A percentile compares a stretch with the other conserved stretches of the same genome.
Conservation (phyloP, 2,888 invertebrate species). For the Eledona agricola region DNA sequence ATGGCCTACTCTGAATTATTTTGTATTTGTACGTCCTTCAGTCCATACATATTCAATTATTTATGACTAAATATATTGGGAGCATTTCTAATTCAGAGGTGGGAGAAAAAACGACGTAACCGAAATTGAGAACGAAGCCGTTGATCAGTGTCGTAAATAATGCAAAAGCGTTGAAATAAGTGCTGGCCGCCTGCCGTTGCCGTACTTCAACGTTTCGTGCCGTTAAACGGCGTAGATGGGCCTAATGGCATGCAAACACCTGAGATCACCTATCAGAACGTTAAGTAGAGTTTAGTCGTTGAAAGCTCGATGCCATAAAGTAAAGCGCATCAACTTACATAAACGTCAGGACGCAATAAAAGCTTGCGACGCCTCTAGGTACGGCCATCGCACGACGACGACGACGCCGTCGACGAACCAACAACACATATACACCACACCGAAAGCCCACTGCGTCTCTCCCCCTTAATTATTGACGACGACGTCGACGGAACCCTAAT, state of each 20-base stretch:
- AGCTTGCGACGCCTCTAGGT: conserved; percentile 41
- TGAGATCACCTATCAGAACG: conserved; percentile 59
- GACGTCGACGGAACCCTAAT: conserved; percentile 47
- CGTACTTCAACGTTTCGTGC: conserved; percentile 30
- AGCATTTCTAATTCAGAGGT: conserved; percentile 14
- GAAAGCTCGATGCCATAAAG: conserved; percentile 59
- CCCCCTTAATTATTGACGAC: conserved; percentile 53
- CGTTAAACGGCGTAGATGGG: conserved; percentile 51
- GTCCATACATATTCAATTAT: too few relatives aligned
- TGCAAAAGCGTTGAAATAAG: conserved; percentile 28
- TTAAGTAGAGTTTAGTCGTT: conserved; percentile 56
- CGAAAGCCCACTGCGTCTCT: conserved; percentile 38
- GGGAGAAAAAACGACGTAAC: conserved; percentile 4
- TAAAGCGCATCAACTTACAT: conserved; percentile 60
- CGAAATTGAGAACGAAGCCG: conserved; percentile 17
- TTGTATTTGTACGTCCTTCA: too few relatives aligned
- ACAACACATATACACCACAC: conserved; percentile 17
- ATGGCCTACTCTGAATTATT: too few relatives aligned
- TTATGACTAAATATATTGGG: too few relatives aligned
- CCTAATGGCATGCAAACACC: conserved; percentile 61
- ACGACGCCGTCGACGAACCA: conserved; percentile 6
- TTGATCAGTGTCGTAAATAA: conserved; percentile 26
- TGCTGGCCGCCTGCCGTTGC: conserved; percentile 25
- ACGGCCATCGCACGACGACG: conserved; percentile 26
- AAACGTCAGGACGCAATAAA: conserved; percentile 57